phyloP scores from a whole-genome alignment of 2,113 vertebrate genomes.

The Cygnus buccinator region DNA sequence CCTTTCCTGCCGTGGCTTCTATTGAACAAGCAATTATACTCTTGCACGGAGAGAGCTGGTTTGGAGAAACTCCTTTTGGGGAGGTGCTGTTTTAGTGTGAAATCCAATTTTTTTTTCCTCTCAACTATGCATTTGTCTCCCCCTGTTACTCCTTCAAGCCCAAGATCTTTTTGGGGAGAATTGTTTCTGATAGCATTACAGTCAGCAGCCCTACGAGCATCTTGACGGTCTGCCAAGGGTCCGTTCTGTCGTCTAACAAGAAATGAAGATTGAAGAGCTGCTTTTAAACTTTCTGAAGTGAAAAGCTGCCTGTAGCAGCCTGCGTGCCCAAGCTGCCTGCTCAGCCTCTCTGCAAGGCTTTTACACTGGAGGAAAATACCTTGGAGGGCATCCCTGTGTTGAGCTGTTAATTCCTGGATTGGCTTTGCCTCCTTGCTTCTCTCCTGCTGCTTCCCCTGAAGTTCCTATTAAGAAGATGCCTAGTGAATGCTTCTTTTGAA shows the following conservation, averaged over 20 bases:
- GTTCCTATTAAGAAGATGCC: neutral
- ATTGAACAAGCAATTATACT: neutral
- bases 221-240: neutral
- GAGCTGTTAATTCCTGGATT: neutral
- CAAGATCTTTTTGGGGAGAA: neutral
- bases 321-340: neutral
- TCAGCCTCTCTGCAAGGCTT: neutral
- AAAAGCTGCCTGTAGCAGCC: neutral
- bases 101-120: neutral
- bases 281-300: neutral
- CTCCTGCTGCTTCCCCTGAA: neutral
- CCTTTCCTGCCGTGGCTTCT: neutral
- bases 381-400: neutral
- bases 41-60: neutral
- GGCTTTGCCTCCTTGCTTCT: neutral
- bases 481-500: neutral
- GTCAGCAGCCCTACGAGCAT: neutral
- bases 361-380: neutral
- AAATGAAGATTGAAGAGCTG: neutral
- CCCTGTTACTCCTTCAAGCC: neutral
- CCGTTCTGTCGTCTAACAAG: neutral
- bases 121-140: neutral
- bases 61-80: neutral
- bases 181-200: neutral
- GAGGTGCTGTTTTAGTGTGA: neutral